A percentile compares a stretch with the other conserved stretches of the same genome.
phyloP scores from a whole-genome alignment of 64 coral and sea anemone species.

The Pocillopora damicornis region DNA sequence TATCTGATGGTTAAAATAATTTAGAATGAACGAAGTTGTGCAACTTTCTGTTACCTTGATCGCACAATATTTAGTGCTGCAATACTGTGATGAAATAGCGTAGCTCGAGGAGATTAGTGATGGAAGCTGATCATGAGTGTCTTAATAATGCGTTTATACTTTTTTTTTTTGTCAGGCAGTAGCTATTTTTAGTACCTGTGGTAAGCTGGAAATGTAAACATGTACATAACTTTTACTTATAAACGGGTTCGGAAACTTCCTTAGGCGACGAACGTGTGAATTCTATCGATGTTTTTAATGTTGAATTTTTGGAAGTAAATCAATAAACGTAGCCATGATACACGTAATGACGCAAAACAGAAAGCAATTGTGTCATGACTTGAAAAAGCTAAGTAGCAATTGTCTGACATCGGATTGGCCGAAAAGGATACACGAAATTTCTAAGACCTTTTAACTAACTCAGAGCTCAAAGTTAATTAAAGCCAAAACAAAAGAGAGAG shows the following conservation, averaged over 20 bases:
- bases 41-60: no score
- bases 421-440: no score
- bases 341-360: no score
- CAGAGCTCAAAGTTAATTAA: no score
- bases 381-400: no score
- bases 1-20: no score
- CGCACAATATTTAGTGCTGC: no score
- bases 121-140: neutral
- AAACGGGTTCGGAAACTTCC: neutral
- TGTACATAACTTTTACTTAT: neutral
- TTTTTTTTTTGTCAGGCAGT: neutral
- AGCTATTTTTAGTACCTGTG: slow-evolving; percentile 12
- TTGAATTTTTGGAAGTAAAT: neutral
- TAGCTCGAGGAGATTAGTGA: neutral
- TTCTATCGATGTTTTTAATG: neutral
- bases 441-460: no score
- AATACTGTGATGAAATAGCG: neutral
- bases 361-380: no score
- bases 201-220: neutral
- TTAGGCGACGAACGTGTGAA: neutral
- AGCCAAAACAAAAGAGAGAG: no score
- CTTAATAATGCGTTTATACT: neutral
- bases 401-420: no score
- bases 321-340: neutral
- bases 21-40: no score